Conservation (phyloP, 2,888 invertebrate species). For the Hirtodrosophila duncani region DNA sequence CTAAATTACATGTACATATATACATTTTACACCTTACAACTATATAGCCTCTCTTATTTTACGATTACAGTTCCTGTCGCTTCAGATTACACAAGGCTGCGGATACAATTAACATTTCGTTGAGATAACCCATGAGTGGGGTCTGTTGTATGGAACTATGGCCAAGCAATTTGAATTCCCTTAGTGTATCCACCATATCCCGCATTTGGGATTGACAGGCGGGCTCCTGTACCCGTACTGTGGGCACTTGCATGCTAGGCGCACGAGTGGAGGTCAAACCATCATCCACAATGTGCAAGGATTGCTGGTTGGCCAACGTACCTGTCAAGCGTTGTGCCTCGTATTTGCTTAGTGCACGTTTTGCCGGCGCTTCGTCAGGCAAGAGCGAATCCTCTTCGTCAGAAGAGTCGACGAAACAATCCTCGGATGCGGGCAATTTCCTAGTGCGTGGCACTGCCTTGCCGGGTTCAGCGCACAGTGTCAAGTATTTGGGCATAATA, state of each 20-base stretch:
- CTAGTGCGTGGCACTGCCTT: conserved; percentile 64
- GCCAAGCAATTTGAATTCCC: conserved; percentile 75
- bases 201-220: conserved; percentile 75
- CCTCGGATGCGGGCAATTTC: conserved; percentile 43
- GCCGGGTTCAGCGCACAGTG: conserved; percentile 76
- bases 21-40: not conserved
- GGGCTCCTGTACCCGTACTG: conserved; percentile 70
- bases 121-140: conserved; percentile 72
- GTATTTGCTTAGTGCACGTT: conserved; percentile 50
- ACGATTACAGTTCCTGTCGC: conserved; percentile 52
- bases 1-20: not conserved
- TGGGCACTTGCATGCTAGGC: conserved; percentile 63
- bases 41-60: not conserved
- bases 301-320: conserved; percentile 68
- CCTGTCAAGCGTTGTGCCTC: conserved; percentile 63
- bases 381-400: conserved; percentile 33
- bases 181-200: conserved; percentile 65
- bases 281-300: conserved; percentile 70
- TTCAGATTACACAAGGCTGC: conserved; percentile 76
- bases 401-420: conserved; percentile 18
- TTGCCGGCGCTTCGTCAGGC: conserved; percentile 19
- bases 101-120: conserved; percentile 75
- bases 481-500: conserved; percentile 75
- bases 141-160: conserved; percentile 72
- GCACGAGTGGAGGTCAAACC: conserved; percentile 71